These are phyloP conservation scores for Alca torda DNA, from an alignment of 2,797 vertebrate species.

Conservation along the genomic window DNA sequence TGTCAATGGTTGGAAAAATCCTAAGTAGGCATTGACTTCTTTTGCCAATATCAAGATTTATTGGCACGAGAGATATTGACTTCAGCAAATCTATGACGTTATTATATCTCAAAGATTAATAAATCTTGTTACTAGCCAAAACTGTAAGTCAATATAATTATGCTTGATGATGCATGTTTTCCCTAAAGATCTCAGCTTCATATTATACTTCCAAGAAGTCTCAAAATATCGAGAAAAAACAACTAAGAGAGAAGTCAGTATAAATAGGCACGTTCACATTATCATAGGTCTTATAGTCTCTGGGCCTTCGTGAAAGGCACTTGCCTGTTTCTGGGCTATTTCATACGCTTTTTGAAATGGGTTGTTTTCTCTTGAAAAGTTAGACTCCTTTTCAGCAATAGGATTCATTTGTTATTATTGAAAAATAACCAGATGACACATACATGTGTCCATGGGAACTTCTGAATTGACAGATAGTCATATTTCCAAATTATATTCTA, in stretches of 20 bases:
- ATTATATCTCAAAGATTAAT: conserved; percentile 76
- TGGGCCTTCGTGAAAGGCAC: neutral
- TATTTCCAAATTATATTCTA: neutral
- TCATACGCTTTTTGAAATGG: neutral
- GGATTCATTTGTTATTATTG: neutral
- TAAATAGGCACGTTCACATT: conserved; percentile 1
- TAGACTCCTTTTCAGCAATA: neutral
- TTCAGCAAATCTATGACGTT: conserved; percentile 73
- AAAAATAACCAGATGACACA: neutral
- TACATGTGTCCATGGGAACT: neutral
- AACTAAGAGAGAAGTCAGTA: neutral
- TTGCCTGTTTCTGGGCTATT: neutral
- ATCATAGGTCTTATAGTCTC: neutral
- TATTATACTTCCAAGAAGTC: conserved; percentile 66
- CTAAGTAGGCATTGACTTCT: conserved; percentile 77
- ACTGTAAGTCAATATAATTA: conserved; percentile 77
- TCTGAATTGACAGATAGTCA: neutral
- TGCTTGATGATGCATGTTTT: conserved; percentile 71
- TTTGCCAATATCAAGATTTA: conserved; percentile 80
- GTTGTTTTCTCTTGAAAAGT: neutral
- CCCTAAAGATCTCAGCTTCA: conserved; percentile 35
- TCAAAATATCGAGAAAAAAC: conserved; percentile 48
- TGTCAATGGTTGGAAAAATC: conserved; percentile 70
- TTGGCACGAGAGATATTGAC: conserved; percentile 76
- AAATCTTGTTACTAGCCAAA: conserved; percentile 76